These are phyloP conservation scores for Lithophane leautieri DNA, from an alignment of 2,888 invertebrate species.

Conservation along the genomic window DNA sequence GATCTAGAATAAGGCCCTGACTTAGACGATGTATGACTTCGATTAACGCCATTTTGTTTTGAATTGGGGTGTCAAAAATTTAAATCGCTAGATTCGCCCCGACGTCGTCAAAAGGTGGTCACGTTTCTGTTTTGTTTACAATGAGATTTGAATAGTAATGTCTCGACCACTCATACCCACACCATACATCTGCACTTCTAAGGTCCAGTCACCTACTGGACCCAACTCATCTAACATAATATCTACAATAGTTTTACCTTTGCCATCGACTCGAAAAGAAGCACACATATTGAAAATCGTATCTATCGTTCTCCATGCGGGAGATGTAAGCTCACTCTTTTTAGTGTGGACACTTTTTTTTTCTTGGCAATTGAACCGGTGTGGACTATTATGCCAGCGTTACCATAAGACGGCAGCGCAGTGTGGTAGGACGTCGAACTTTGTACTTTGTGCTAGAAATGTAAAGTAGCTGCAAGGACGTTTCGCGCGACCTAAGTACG, in stretches of 20 bases:
- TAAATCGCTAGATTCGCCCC: background rate
- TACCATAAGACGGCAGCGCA: too few species aligned
- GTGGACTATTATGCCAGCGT: too few species aligned
- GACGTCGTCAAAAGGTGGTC: background rate
- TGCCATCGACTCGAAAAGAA: background rate
- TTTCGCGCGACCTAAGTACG: background rate
- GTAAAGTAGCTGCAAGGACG: too few species aligned
- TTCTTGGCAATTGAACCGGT: too few species aligned
- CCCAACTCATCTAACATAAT: background rate
- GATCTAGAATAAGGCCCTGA: background rate
- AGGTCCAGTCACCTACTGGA: background rate
- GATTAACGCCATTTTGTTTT: background rate
- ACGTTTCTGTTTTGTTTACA: background rate
- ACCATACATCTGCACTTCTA: background rate
- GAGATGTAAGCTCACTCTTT: background rate
- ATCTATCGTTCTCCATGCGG: background rate
- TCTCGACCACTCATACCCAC: background rate
- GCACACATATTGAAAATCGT: background rate
- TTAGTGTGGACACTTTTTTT: background rate
- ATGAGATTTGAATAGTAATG: background rate
- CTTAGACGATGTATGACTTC: background rate
- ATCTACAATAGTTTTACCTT: background rate
- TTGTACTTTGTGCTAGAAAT: too few species aligned
- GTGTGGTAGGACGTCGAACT: too few species aligned
- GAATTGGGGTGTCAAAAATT: background rate